Evolutionary conservation across 2,888 invertebrate species (phyloP).

Genomic region (Hirudinaria manillensis): DNA sequence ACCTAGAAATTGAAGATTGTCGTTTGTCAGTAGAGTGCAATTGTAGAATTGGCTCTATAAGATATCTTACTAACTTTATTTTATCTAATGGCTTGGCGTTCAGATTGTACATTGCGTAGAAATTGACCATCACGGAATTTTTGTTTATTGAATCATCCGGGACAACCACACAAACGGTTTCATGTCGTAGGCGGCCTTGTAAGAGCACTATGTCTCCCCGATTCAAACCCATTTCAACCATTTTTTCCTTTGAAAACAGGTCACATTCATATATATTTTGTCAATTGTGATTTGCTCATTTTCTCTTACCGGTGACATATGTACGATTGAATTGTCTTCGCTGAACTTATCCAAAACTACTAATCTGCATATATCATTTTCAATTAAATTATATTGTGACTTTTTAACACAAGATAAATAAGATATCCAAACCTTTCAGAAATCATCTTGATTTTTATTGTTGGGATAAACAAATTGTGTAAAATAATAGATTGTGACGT

Average conservation of each 20-base stretch:
- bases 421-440: neutral
- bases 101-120: constrained; percentile 18
- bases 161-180: constrained; percentile 18
- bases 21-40: too few relatives aligned
- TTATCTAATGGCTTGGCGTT: constrained; percentile 19
- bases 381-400: neutral
- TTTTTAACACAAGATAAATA: neutral
- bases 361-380: neutral
- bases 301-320: constrained; percentile 11
- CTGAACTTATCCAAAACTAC: constrained; percentile 4
- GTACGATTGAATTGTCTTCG: constrained; percentile 20
- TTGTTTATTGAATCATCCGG: constrained; percentile 15
- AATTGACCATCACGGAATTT: constrained; percentile 5
- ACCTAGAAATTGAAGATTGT: too few relatives aligned
- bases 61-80: constrained; percentile 7
- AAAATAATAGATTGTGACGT: too few relatives aligned
- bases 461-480: too few relatives aligned
- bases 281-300: neutral
- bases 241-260: constrained; percentile 5
- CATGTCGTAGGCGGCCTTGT: constrained; percentile 18
- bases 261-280: neutral
- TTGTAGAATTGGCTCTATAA: too few relatives aligned
- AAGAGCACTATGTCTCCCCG: constrained; percentile 18
- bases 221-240: constrained; percentile 18
- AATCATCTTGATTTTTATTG: too few relatives aligned